Conservation (phyloP, 2,888 invertebrate species). For the Chrysolina americana region DNA sequence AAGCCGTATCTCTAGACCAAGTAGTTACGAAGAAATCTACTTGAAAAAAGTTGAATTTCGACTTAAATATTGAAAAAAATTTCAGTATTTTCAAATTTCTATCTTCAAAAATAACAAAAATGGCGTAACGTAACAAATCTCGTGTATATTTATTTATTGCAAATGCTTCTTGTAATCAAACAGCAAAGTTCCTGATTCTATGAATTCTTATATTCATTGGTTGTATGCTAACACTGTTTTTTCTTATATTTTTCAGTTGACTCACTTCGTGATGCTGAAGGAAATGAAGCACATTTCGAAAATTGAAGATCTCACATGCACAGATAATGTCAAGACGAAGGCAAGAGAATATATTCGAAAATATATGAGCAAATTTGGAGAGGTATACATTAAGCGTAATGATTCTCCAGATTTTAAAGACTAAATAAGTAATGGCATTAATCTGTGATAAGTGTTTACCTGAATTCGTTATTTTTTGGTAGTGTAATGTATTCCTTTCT, state of each 20-base stretch:
- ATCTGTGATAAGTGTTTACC: conserved; percentile 47
- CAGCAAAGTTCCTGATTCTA: too few species aligned
- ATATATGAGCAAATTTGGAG: conserved; percentile 96
- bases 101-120: too few species aligned
- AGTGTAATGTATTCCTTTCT: not conserved
- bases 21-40: too few species aligned
- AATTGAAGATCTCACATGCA: conserved; percentile 88
- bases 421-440: conserved; percentile 43
- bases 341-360: conserved; percentile 95
- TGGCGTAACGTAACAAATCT: too few species aligned
- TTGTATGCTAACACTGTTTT: too few species aligned
- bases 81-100: too few species aligned
- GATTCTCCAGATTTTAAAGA: conserved; percentile 72
- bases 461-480: conserved; percentile 2
- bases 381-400: conserved; percentile 80
- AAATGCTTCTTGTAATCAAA: too few species aligned
- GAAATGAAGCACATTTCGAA: conserved; percentile 93
- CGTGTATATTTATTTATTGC: too few species aligned
- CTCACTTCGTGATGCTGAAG: conserved; percentile 95
- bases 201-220: too few species aligned
- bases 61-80: too few species aligned
- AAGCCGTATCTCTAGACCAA: too few species aligned
- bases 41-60: too few species aligned
- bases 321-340: conserved; percentile 93
- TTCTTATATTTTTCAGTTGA: conserved; percentile 78